Evolutionary conservation across 2,113 vertebrate species (phyloP), one percentile per base, ranked within the genome.

Genomic region (Panthera tigris): DNA sequence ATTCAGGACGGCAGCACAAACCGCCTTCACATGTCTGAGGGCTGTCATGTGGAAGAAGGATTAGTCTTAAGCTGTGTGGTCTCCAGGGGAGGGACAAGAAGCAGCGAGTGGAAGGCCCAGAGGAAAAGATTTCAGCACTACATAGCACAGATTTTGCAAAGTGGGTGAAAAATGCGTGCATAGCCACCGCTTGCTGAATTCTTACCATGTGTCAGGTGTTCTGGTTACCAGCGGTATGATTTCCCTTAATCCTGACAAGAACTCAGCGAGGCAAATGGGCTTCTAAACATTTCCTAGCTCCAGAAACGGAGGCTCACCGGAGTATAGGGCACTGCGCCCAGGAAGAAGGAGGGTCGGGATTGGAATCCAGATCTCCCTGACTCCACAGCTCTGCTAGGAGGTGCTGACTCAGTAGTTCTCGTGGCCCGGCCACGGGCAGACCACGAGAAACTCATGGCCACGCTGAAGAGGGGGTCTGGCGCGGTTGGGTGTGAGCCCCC

Each of bases 361-460:
- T 2, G 21, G 63, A 33, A 65, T n/a, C 50, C 45, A 57, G 55
- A n/a, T 13, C 29, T 31, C 2, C 52, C 25, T 5, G 41, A 41
- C 16, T 45, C 31, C 88, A 31, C 7, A 73, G 39, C 45, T 79
- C 36, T 9, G 66, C 5, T 1, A 3, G 14, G 39, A 41, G 14
- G 13, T 78, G 25, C 2, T 3, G 1, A 11, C 21, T 12, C 41
- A 16, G 31, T 18, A n/a, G 33, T 36, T 15, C 23, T 2, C 0
- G 1, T 1, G 25, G 33, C 27, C 57, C 6, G 0, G 1, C n/a
- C 39, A 3, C 4, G 3, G 11, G n/a, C 33, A 3, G 2, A 1
- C 19, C 1, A 18, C 5, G 13, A n/a, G 52, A 65, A 65, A 41
- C 12, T 3, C 10, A 0, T 1, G 3, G 25, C 4, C 1, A 2